Conservation (phyloP, 2,888 invertebrate genomes). For the Xestia ashworthii region DNA sequence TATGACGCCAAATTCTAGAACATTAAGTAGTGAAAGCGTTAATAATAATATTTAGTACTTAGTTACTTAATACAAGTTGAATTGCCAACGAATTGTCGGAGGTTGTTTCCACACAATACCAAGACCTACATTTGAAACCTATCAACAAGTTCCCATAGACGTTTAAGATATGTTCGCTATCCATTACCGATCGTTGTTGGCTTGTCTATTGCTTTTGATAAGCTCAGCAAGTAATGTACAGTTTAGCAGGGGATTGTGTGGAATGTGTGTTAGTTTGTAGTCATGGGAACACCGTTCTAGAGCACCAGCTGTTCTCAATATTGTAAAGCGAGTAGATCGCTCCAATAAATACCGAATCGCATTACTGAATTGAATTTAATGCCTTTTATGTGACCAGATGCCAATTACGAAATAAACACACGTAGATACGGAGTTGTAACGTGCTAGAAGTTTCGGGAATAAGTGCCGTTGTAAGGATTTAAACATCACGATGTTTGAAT, state of each 20-base stretch:
- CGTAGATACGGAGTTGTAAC: constrained; percentile 31
- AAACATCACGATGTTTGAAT: constrained; percentile 14
- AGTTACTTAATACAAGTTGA: constrained; percentile 36
- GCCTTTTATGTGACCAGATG: constrained; percentile 74
- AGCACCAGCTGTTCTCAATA: constrained; percentile 79
- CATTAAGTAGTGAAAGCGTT: constrained; percentile 69
- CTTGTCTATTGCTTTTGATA: constrained; percentile 46
- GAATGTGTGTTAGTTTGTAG: constrained; percentile 55
- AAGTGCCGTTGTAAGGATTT: constrained; percentile 1
- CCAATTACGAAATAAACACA: constrained; percentile 74
- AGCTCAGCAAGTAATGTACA: constrained; percentile 51
- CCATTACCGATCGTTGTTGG: constrained; percentile 55
- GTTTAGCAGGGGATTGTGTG: constrained; percentile 43
- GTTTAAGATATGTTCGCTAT: constrained; percentile 34
- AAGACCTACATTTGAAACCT: constrained; percentile 60
- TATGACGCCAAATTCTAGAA: constrained; percentile 27
- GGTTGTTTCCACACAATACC: constrained; percentile 58
- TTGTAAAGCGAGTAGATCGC: constrained; percentile 78
- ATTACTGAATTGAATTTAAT: constrained; percentile 82
- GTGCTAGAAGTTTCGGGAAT: constrained; percentile 26
- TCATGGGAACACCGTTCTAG: constrained; percentile 77
- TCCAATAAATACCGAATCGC: constrained; percentile 85
- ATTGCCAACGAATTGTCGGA: constrained; percentile 63
- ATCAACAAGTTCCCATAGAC: constrained; percentile 55
- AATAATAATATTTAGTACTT: constrained; percentile 59